Evolutionary conservation across 1,140 invertebrate species (phyloP).

Genomic region (Drosophila ficusphila): DNA sequence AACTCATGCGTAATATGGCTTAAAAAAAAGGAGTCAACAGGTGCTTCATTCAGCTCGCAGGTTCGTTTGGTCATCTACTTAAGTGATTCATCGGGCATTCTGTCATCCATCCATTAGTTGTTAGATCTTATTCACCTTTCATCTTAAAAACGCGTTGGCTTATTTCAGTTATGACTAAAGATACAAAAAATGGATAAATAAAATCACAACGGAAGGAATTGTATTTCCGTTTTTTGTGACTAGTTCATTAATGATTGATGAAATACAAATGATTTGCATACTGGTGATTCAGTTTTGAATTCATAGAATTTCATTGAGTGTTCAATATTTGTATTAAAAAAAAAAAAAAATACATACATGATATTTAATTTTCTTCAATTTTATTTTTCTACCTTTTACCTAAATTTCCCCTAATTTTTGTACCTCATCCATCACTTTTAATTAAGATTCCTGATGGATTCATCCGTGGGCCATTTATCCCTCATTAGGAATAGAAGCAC

Average conservation of each 20-base stretch:
- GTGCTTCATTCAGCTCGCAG: slow-evolving; percentile 71
- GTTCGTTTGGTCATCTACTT: slow-evolving; percentile 44
- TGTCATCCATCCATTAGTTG: slow-evolving; percentile 26
- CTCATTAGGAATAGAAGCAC: neutral
- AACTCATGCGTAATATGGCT: slow-evolving; percentile 31
- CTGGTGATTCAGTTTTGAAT: neutral
- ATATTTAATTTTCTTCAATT: no score
- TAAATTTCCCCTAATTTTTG: no score
- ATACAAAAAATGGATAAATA: no score
- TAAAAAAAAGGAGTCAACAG: slow-evolving; percentile 57
- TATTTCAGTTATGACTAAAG: neutral
- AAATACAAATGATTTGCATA: neutral
- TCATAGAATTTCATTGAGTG: neutral
- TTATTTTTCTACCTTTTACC: neutral
- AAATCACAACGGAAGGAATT: neutral
- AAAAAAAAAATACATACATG: no score
- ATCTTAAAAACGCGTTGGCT: neutral
- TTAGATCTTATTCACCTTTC: slow-evolving; percentile 1
- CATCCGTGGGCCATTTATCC: neutral
- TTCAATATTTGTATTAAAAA: no score
- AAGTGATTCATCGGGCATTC: slow-evolving; percentile 6
- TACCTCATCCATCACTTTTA: slow-evolving; percentile 1
- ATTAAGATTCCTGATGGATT: slow-evolving; percentile 4
- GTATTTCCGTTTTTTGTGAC: neutral
- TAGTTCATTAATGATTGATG: neutral